phyloP scores from a whole-genome alignment of 1,140 invertebrate species.

The Drosophila ironensis region DNA sequence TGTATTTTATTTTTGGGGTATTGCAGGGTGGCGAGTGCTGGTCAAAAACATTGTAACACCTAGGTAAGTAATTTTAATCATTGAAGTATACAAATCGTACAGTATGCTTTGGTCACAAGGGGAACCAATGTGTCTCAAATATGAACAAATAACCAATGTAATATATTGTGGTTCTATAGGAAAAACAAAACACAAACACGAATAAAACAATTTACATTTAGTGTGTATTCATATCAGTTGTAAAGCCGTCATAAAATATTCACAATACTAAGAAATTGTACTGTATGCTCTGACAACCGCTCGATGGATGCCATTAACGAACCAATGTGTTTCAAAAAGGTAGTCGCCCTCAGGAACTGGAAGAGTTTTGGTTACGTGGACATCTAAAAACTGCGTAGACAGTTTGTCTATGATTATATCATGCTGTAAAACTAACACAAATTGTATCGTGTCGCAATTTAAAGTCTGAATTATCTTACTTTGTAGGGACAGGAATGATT shows the following conservation, averaged over 20 bases:
- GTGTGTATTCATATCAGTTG: no score
- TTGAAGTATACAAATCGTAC: no score
- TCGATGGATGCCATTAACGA: neutral
- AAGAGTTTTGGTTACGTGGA: neutral
- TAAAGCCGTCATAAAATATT: no score
- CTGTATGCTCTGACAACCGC: neutral
- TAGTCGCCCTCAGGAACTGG: neutral
- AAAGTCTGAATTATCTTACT: neutral
- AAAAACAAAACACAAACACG: no score
- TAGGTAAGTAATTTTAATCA: no score
- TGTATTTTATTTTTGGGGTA: neutral
- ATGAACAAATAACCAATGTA: no score
- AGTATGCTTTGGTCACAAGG: no score
- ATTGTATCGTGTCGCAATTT: neutral
- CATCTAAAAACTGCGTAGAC: neutral
- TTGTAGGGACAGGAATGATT: neutral
- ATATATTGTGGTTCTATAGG: neutral
- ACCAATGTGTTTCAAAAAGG: neutral
- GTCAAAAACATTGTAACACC: no score
- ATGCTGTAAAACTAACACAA: no score
- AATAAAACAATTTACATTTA: no score
- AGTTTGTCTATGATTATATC: neutral
- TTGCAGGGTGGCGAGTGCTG: no score
- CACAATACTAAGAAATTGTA: neutral
- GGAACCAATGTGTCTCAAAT: no score